These are phyloP conservation scores for Engystomops pustulosus DNA, from an alignment of 2,113 vertebrate genomes.

Conservation along the genomic window DNA sequence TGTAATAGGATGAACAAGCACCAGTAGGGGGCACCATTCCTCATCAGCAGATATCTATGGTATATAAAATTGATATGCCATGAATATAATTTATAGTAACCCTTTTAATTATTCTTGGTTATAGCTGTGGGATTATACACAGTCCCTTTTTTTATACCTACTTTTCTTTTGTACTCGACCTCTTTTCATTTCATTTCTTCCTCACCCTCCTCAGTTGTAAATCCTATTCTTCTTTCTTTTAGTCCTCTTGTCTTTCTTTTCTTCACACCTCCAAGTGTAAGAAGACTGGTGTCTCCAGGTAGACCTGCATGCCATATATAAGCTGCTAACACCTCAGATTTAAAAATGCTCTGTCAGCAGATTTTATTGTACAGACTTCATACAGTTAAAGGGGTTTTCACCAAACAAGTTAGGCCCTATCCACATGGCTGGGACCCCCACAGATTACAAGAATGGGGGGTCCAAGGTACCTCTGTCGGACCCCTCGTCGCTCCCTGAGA, in stretches of 20 bases:
- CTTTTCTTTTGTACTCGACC: not conserved
- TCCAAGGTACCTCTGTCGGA: no score
- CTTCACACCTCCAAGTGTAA: constrained; percentile 69
- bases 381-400: no score
- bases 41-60: no score
- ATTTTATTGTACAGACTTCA: no score
- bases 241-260: constrained; percentile 70
- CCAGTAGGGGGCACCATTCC: not conserved
- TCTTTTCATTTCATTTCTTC: not conserved
- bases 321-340: not conserved
- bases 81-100: no score
- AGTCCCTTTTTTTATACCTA: not conserved
- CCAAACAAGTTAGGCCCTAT: no score
- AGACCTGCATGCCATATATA: constrained; percentile 62
- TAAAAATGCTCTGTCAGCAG: no score
- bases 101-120: no score
- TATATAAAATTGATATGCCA: no score
- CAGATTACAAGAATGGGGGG: no score
- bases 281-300: constrained; percentile 72
- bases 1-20: not conserved
- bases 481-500: no score
- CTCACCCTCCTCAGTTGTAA: constrained; percentile 58
- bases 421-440: no score
- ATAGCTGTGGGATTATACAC: not conserved
- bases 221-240: constrained; percentile 70